Evolutionary conservation across 2,113 vertebrate genomes (phyloP).

Genomic region (Corythaixoides concolor): DNA sequence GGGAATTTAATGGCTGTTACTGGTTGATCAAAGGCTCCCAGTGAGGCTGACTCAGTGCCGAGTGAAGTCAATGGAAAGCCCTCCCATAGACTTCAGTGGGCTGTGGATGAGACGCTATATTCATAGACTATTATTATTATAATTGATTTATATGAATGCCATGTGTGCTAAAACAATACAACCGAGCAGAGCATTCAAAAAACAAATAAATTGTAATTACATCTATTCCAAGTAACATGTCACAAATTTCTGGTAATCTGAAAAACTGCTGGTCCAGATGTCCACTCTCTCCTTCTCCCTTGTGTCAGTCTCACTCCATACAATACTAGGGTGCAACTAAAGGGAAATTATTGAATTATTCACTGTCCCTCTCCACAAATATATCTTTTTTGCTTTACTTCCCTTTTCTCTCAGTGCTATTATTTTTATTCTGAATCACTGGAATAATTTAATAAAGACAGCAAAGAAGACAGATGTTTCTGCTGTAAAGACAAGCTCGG

Average conservation of each 20-base stretch:
- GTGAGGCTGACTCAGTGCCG: slow-evolving; percentile 1
- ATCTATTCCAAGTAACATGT: slow-evolving; percentile 51
- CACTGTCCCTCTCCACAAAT: background rate
- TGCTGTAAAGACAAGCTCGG: slow-evolving; percentile 30
- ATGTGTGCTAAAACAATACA: slow-evolving; percentile 67
- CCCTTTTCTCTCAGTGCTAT: background rate
- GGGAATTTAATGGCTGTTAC: background rate
- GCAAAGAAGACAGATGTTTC: slow-evolving; percentile 69
- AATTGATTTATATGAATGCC: slow-evolving; percentile 69
- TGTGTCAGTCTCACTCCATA: background rate
- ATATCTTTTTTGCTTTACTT: slow-evolving; percentile 7
- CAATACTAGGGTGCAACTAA: background rate
- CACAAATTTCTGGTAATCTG: slow-evolving; percentile 51
- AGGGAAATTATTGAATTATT: slow-evolving; percentile 34
- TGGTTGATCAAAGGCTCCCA: slow-evolving; percentile 36
- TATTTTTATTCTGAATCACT: background rate
- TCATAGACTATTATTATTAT: slow-evolving; percentile 50
- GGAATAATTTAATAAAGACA: slow-evolving; percentile 51
- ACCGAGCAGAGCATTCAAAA: slow-evolving; percentile 47
- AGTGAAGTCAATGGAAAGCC: slow-evolving; percentile 34
- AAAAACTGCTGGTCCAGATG: slow-evolving; percentile 48
- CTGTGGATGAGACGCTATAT: slow-evolving; percentile 39
- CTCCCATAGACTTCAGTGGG: slow-evolving; percentile 36
- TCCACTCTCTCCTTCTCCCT: background rate
- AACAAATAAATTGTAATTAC: slow-evolving; percentile 53